Percentiles rank a stretch among this genome's conserved stretches.
phyloP scores from a whole-genome alignment of 2,888 invertebrate species.

The Stegophylla sp. region DNA sequence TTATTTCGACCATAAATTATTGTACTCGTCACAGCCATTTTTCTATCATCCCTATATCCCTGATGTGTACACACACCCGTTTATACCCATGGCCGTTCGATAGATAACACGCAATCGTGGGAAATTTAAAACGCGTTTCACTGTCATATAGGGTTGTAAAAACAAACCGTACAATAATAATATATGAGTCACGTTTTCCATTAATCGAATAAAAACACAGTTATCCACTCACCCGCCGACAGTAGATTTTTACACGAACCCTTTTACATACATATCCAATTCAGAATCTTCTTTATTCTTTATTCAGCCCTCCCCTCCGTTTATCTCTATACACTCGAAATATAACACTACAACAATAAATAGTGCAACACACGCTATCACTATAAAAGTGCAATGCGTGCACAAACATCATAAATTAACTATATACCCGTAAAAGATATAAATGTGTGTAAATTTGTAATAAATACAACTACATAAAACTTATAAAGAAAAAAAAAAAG shows the following conservation, averaged over 20 bases:
- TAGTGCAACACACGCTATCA: neutral
- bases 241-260: constrained; percentile 32
- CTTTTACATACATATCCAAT: constrained; percentile 26
- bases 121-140: constrained; percentile 21
- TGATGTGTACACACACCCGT: neutral
- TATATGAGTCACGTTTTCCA: constrained; percentile 38
- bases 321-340: neutral
- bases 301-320: neutral
- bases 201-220: constrained; percentile 43
- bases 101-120: constrained; percentile 33
- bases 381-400: constrained; percentile 10
- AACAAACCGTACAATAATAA: neutral
- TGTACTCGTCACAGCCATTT: constrained; percentile 12
- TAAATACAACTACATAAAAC: too few species aligned
- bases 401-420: constrained; percentile 10
- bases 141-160: neutral
- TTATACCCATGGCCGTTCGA: neutral
- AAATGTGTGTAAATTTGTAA: too few species aligned
- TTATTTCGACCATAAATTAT: constrained; percentile 22
- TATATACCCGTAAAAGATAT: too few species aligned
- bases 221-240: constrained; percentile 8
- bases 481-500: too few species aligned
- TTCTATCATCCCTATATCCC: neutral
- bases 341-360: constrained; percentile 3
- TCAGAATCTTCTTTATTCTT: constrained; percentile 26